Evolutionary conservation across 2,888 invertebrate genomes (phyloP).

Genomic region (Syrphus vitripennis): DNA sequence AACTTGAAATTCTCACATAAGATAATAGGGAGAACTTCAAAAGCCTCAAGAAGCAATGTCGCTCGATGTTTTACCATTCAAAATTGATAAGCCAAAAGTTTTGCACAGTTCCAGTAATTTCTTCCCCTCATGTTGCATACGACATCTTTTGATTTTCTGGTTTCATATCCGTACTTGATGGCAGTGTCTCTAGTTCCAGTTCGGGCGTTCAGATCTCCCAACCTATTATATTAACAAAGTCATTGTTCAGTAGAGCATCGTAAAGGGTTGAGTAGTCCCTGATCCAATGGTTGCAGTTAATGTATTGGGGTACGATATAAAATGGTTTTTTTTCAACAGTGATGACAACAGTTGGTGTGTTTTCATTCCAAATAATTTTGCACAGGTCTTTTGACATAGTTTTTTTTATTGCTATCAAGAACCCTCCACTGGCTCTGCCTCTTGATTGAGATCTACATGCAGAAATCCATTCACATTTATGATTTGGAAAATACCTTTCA

Average conservation of each 20-base stretch:
- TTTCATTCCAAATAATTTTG: neutral
- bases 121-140: neutral
- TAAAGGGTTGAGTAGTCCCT: neutral
- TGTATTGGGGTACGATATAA: too few species aligned
- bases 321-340: neutral
- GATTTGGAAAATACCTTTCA: neutral
- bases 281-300: too few species aligned
- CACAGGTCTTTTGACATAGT: neutral
- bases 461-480: neutral
- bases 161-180: neutral
- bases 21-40: conserved; percentile 1
- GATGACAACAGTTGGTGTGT: neutral
- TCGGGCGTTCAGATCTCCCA: neutral
- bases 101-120: neutral
- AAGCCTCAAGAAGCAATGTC: neutral
- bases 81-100: neutral
- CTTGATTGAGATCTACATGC: neutral
- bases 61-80: neutral
- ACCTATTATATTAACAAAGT: neutral
- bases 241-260: neutral
- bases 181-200: neutral
- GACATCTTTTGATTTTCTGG: neutral
- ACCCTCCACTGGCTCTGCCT: neutral
- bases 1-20: conserved; percentile 6
- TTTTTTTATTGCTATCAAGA: neutral